Percentiles rank a stretch among this genome's conserved stretches.
phyloP scores from a whole-genome alignment of 2,797 vertebrate genomes.

The Todus mexicanus region DNA sequence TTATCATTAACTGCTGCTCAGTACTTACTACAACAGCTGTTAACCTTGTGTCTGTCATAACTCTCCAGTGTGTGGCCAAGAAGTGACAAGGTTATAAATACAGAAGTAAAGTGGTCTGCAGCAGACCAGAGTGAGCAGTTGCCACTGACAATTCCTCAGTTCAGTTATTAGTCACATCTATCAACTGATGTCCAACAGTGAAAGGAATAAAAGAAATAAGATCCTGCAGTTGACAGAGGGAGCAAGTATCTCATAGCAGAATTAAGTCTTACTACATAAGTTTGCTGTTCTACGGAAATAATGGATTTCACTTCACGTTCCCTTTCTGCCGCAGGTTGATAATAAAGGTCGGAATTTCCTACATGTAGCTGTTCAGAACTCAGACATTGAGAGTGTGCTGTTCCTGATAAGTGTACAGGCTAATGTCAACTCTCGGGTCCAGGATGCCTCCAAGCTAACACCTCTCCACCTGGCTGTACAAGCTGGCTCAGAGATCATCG shows the following conservation, averaged over 20 bases:
- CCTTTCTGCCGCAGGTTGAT: constrained; percentile 81
- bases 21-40: neutral
- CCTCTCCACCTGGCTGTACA: constrained; percentile 97
- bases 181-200: neutral
- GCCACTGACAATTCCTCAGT: neutral
- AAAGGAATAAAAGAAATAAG: neutral
- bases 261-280: neutral
- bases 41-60: neutral
- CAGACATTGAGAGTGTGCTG: constrained; percentile 96
- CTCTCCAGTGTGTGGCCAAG: neutral
- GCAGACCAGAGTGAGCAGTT: neutral
- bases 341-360: constrained; percentile 98
- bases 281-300: neutral
- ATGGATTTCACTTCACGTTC: accelerated
- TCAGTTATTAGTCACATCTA: neutral
- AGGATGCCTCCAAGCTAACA: constrained; percentile 93
- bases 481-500: constrained; percentile 96
- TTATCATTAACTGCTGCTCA: neutral
- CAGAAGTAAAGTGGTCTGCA: neutral
- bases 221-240: neutral
- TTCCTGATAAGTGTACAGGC: constrained; percentile 98
- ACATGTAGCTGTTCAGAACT: constrained; percentile 93
- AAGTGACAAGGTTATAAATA: neutral
- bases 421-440: constrained; percentile 95
- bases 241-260: neutral